phyloP scores from a whole-genome alignment of 2,113 vertebrate species.

The Smithornis capensis region DNA sequence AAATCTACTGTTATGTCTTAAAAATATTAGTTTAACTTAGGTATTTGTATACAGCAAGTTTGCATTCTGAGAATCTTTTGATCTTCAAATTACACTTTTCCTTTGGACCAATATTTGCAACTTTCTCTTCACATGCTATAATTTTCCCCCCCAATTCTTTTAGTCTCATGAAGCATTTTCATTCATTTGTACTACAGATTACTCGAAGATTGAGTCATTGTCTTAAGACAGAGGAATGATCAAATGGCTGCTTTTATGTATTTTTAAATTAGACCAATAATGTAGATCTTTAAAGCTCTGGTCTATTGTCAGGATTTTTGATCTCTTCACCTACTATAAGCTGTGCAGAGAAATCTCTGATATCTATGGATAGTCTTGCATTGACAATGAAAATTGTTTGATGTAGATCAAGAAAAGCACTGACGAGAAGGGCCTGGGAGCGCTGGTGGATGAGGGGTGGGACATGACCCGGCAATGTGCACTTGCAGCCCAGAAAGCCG shows the following conservation, averaged over 20 bases:
- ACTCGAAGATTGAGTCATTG: neutral
- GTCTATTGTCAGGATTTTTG: neutral
- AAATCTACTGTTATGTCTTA: neutral
- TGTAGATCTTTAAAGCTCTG: neutral
- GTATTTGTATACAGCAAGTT: neutral
- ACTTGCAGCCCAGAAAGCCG: neutral
- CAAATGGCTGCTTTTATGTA: neutral
- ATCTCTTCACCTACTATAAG: neutral
- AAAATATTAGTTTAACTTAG: neutral
- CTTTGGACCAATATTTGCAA: neutral
- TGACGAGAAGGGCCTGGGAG: neutral
- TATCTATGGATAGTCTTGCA: neutral
- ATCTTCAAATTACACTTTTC: neutral
- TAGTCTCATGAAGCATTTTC: neutral
- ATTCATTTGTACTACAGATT: neutral
- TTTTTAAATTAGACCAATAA: neutral
- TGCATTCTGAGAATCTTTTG: neutral
- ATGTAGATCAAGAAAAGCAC: neutral
- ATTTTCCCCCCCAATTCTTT: neutral
- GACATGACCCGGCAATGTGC: fast-evolving
- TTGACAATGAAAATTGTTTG: neutral
- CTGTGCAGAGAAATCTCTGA: neutral
- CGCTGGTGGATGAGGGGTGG: neutral
- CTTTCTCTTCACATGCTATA: neutral
- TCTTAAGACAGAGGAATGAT: neutral